Base-by-base conservation (phyloP, 1,140 invertebrate species). In the Spodoptera frugiperda region DNA sequence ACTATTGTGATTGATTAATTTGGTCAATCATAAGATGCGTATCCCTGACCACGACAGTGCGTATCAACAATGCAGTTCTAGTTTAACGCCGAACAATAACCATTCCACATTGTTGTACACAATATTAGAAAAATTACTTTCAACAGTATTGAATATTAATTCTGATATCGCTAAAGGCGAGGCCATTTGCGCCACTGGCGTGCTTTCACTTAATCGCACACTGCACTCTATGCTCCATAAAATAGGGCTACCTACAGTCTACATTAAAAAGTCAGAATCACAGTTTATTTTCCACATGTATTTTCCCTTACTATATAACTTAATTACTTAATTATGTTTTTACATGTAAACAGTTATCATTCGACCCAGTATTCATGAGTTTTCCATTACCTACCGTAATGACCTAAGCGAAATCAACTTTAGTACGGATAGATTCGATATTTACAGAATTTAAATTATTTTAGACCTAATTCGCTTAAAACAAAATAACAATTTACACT, bases 401-500 rank as follows among this genome's bases (percentile, higher is more conserved):
- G 83, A 85, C 79, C 85, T 89, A 89, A 87, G 85, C 86, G 84
- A 85, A 91, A 91, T 85, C 89, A 89, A 84, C 82, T 92, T 88
- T 89, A 91, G 85, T 89, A 91, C 76, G 84, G 83, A 89, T 91
- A 91, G 83, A 88, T 88, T 88, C 86, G 76, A 82, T 91, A 91
- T 93, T 91, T 91, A 92, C 91, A 92, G 76, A 79, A 80, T 89
- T 93, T 93, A 91, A 92, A 89, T 92, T 91, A 91, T 76, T 92
- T 91, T 93, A 93, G 84, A 91, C 80, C 91, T 93, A 92, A 65
- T 67, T 83, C 82, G 82, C 91, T 93, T 93, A 93, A 91, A 93
- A 93, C 91, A 93, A 93, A 93, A 93, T 92, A 93, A 93, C 92
- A 93, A 93, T 93, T 92, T 91, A 92, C 90, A 93, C 88, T 93